Base-by-base conservation (phyloP, 2,888 invertebrate species). In the Theristus sp. region DNA sequence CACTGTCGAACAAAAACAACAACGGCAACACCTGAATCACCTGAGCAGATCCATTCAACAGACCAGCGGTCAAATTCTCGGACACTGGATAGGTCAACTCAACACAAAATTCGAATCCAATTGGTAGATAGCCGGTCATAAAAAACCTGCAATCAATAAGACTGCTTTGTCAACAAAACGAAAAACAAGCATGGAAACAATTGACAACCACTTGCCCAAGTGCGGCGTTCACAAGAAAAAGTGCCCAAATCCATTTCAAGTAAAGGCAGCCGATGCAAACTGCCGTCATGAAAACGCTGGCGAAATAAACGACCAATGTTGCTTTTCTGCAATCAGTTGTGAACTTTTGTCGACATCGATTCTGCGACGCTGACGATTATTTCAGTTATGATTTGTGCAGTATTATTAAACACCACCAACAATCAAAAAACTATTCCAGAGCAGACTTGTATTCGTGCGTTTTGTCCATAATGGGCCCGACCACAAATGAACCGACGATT, bases 371-470 rank as follows among this genome's bases (percentile, higher is more conserved):
- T 17, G 38, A 13, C 38, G 17, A 38, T 38, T 38, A 13, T 52
- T 52, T n/a, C 3, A 52, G 6, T n/a, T n/a, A n/a, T n/a, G n/a
- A n/a, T n/a, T n/a, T n/a, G n/a, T n/a, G n/a, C n/a, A n/a, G n/a
- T n/a, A n/a, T n/a, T n/a, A n/a, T n/a, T n/a, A n/a, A n/a, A n/a
- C n/a, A n/a, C n/a, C n/a, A n/a, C n/a, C n/a, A n/a, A n/a, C n/a
- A n/a, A n/a, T n/a, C n/a, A n/a, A n/a, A n/a, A n/a, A n/a, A n/a
- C n/a, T n/a, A n/a, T n/a, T n/a, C n/a, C n/a, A n/a, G n/a, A n/a
- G n/a, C n/a, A n/a, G n/a, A 86, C 85, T 91, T 91, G 80, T 87
- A 93, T 71, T 82, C 83, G 72, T 88, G 88, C 1, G 87, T 89
- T 78, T 84, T 87, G 77, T 93, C 93, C 65, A 93, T 80, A 66